These are phyloP conservation scores for Drosophila gaucha DNA, from an alignment of 2,888 invertebrate genomes.

Conservation along the genomic window DNA sequence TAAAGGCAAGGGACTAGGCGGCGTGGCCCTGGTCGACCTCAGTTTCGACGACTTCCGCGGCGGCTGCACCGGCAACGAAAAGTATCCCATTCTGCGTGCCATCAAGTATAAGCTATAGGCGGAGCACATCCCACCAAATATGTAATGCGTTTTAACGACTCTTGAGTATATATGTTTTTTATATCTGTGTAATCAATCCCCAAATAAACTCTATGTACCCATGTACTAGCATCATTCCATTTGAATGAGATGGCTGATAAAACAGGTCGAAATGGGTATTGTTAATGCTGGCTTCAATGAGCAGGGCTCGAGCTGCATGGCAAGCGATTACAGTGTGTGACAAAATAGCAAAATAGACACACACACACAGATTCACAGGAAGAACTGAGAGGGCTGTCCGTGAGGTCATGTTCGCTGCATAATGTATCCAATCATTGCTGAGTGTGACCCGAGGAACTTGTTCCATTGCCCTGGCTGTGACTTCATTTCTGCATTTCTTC, in stretches of 20 bases:
- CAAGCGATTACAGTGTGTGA: slow-evolving; percentile 2
- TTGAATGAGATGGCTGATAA: not conserved
- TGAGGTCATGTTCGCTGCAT: slow-evolving; percentile 5
- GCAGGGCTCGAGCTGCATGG: not conserved
- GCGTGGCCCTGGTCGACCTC: slow-evolving; percentile 90
- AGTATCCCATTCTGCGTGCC: slow-evolving; percentile 91
- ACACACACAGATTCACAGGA: not conserved
- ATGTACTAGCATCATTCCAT: too few species aligned
- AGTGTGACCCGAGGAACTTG: slow-evolving; percentile 16
- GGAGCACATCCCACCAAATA: not conserved
- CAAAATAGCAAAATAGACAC: too few species aligned
- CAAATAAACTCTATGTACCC: too few species aligned
- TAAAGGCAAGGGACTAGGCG: slow-evolving; percentile 90
- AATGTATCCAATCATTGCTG: slow-evolving; percentile 21
- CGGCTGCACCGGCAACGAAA: slow-evolving; percentile 91
- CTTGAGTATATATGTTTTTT: slow-evolving; percentile 11
- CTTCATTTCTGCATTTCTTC: slow-evolving; percentile 68
- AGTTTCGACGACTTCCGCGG: slow-evolving; percentile 93
- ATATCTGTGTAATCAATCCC: slow-evolving; percentile 19
- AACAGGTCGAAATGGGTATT: too few species aligned
- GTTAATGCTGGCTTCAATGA: not conserved
- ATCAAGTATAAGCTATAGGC: slow-evolving; percentile 88
- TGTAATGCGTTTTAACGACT: not conserved
- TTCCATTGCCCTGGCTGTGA: slow-evolving; percentile 39
- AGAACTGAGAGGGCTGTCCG: not conserved